Conservation (phyloP, 2,113 vertebrate species). For the Psophia crepitans region DNA sequence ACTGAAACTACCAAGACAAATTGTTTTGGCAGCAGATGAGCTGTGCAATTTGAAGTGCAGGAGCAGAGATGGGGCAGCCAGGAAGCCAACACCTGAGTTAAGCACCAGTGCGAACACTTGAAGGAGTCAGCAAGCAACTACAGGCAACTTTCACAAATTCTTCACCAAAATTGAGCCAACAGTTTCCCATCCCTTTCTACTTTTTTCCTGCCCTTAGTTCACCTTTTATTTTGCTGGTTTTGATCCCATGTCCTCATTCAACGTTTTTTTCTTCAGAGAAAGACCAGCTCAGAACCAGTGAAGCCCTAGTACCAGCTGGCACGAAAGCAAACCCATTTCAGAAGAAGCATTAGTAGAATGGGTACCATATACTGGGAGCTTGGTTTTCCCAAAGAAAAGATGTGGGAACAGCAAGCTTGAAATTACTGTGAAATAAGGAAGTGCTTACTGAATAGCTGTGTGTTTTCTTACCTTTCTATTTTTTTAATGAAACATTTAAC, state of each 20-base stretch:
- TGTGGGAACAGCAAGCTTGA: background rate
- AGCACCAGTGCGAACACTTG: accelerated
- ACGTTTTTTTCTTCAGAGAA: background rate
- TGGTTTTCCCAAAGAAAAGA: background rate
- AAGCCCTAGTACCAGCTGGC: background rate
- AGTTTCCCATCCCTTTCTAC: background rate
- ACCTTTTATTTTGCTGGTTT: background rate
- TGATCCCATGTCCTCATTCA: background rate
- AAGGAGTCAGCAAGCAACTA: background rate
- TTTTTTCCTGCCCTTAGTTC: background rate
- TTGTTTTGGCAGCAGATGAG: background rate
- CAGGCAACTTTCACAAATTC: background rate
- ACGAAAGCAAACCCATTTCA: background rate
- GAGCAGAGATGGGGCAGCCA: background rate
- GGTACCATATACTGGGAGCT: background rate
- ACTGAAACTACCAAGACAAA: background rate
- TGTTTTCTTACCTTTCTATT: background rate
- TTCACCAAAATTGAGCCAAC: background rate
- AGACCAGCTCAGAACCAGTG: background rate
- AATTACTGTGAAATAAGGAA: background rate
- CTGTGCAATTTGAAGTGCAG: background rate
- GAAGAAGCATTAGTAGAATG: background rate
- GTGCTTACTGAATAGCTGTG: background rate
- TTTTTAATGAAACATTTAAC: background rate
- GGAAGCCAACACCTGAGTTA: background rate